Base-by-base conservation (phyloP, 2,797 vertebrate species). In the Benthosema pterotum region DNA sequence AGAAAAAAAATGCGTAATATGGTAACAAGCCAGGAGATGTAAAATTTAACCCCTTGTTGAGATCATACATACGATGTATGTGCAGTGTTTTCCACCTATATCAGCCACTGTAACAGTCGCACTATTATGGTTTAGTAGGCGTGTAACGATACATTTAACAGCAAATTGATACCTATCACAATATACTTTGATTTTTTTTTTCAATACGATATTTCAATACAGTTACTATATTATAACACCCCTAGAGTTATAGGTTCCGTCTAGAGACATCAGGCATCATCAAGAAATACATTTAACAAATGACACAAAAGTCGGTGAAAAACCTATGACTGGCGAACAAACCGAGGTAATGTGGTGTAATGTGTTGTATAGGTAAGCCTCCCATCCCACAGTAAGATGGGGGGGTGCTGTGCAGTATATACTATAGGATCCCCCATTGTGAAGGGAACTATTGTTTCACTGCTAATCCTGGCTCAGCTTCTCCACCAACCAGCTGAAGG, bases 401-500 rank as follows among this genome's bases (percentile, higher is more conserved):
- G 66, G 70, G 22, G 74, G 71, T 75, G 74, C 8, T 52, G n/a
- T 69, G 58, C 77, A 76, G 82, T 83, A 86, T 87, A 76, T 38
- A 38, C 32, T 38, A 38, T 83, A 85, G 84, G 75, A 82, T 82
- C 73, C 74, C 74, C 77, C 79, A 88, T 87, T 88, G 86, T 88
- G 77, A 71, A 38, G 72, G 43, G 62, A 73, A 65, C 79, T 74
- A 88, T 91, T 91, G 87, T 91, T 89, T 83, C 84, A 61, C 67
- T 48, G 63, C 80, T 88, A 89, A 90, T 89, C 87, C 85, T 72
- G 77, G 83, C 84, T 89, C 86, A 81, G 83, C 71, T 77, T 78
- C 78, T 79, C 82, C 75, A 86, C 85, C 88, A 86, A 87, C 84
- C 85, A 85, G 79, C 80, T 62, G 77, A 71, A 74, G 81, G 83